Evolutionary conservation across 2,797 vertebrate species (phyloP).

Genomic region (Tapirus indicus): DNA sequence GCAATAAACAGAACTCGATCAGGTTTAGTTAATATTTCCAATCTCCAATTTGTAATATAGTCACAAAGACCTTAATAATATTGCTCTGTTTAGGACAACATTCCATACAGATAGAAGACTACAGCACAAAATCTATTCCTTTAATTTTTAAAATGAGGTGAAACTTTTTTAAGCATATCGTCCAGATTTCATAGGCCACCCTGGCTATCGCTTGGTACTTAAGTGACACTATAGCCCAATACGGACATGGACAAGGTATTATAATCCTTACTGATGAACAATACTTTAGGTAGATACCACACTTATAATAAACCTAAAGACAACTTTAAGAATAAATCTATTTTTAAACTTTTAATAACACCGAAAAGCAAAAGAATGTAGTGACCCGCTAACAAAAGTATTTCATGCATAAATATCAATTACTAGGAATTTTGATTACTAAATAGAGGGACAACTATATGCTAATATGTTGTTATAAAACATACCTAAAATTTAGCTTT

Average conservation of each 20-base stretch:
- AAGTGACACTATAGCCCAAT: not conserved
- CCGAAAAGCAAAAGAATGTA: not conserved
- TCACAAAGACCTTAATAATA: not conserved
- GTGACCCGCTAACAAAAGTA: not conserved
- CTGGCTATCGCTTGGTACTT: not conserved
- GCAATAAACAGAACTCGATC: not conserved
- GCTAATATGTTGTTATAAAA: not conserved
- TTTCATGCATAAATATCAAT: not conserved
- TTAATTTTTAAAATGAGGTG: not conserved
- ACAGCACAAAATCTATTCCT: not conserved
- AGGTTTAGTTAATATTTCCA: slow-evolving; percentile 16
- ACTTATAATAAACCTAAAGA: not conserved
- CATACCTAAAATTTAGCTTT: not conserved
- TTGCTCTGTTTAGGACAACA: not conserved
- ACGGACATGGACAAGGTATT: not conserved
- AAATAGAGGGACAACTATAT: not conserved
- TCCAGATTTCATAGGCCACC: not conserved
- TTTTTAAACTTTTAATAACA: slow-evolving; percentile 12
- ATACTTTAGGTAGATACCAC: not conserved
- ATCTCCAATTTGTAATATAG: not conserved
- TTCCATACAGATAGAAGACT: not conserved
- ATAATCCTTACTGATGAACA: not conserved
- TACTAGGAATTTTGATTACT: not conserved
- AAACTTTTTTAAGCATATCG: not conserved
- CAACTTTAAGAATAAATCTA: not conserved